phyloP scores from a whole-genome alignment of 2,113 vertebrate genomes.

The Siphamia tubifer region DNA sequence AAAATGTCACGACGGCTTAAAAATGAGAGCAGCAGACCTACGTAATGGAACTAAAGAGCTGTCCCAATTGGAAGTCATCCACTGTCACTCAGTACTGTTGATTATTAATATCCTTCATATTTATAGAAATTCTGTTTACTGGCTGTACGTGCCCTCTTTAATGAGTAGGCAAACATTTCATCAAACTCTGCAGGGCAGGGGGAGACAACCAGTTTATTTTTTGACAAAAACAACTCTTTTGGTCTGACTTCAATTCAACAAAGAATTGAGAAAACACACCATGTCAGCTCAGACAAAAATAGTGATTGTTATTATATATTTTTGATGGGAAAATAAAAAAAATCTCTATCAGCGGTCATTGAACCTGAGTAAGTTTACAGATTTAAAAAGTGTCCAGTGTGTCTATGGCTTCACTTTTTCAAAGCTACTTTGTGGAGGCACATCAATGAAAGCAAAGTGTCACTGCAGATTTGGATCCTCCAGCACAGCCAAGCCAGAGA shows the following conservation, averaged over 20 bases:
- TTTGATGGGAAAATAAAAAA: no score
- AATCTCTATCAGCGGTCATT: background rate
- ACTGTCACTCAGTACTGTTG: conserved; percentile 42
- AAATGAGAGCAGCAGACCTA: background rate
- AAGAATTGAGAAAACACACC: background rate
- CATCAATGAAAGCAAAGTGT: conserved; percentile 54
- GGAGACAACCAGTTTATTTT: background rate
- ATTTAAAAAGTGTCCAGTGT: conserved; percentile 16
- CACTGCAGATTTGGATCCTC: conserved; percentile 50
- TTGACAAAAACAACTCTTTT: conserved; percentile 2
- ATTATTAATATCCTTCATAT: conserved; percentile 50
- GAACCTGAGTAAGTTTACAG: background rate
- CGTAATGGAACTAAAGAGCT: conserved; percentile 32
- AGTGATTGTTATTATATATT: no score
- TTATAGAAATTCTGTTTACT: conserved; percentile 36
- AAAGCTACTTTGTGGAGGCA: conserved; percentile 43
- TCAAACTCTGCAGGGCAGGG: conserved; percentile 38
- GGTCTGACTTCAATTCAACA: background rate
- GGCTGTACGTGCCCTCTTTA: conserved; percentile 42
- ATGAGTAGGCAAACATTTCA: conserved; percentile 24
- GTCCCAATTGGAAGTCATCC: conserved; percentile 51
- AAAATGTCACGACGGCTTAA: conserved; percentile 13
- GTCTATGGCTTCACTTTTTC: conserved; percentile 37
- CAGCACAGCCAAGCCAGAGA: conserved; percentile 46
- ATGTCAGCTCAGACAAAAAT: background rate